Conservation (phyloP, 2,113 vertebrate species). For the Phalacrocorax brasilianus region DNA sequence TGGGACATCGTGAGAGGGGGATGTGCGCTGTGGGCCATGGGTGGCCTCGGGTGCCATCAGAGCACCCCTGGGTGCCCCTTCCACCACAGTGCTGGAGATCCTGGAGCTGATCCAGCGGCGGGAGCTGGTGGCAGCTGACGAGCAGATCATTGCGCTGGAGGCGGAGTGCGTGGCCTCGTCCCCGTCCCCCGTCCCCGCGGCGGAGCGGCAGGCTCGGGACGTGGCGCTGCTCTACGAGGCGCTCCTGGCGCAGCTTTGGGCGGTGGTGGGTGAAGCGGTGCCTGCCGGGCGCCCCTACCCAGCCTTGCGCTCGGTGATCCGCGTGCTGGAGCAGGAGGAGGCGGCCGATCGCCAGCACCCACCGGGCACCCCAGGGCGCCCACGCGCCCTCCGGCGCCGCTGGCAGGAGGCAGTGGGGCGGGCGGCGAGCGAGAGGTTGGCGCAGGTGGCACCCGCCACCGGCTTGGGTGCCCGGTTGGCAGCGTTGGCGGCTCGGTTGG, state of each 20-base stretch:
- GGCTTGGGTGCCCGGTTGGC: constrained; percentile 73
- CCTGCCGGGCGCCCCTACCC: constrained; percentile 62
- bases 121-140: constrained; percentile 84
- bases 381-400: constrained; percentile 73
- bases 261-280: constrained; percentile 82
- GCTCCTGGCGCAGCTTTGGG: constrained; percentile 87
- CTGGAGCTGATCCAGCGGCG: constrained; percentile 86
- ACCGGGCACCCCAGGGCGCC: constrained; percentile 39
- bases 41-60: no score
- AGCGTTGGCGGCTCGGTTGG: constrained; percentile 68
- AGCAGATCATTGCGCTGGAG: constrained; percentile 90
- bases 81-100: constrained; percentile 85
- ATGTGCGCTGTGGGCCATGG: no score
- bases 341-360: constrained; percentile 68
- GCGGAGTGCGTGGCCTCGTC: constrained; percentile 76
- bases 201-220: constrained; percentile 83
- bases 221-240: constrained; percentile 89
- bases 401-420: constrained; percentile 82
- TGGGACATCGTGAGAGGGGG: no score
- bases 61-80: not conserved
- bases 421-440: constrained; percentile 73
- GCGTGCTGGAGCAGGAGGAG: constrained; percentile 88
- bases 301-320: constrained; percentile 80
- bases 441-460: constrained; percentile 60
- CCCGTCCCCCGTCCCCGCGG: constrained; percentile 10